Conservation (phyloP, 2,888 invertebrate species). For the Dione juno region DNA sequence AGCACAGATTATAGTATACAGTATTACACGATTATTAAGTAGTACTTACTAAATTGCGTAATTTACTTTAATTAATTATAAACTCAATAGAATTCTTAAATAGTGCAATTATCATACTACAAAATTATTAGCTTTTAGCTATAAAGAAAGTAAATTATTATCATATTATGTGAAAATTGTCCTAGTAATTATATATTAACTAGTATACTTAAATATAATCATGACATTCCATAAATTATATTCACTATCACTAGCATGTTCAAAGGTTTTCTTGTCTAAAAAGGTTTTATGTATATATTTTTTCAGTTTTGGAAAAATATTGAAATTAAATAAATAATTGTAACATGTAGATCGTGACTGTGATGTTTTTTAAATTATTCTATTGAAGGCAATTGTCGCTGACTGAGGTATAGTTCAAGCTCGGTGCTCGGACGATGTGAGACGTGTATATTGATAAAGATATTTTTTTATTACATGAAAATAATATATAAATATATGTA, state of each 20-base stretch:
- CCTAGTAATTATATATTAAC: not conserved
- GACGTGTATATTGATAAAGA: constrained; percentile 17
- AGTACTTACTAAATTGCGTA: not conserved
- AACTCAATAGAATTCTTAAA: not conserved
- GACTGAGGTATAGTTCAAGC: constrained; percentile 42
- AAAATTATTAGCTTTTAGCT: not conserved
- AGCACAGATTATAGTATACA: not conserved
- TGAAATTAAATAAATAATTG: constrained; percentile 1
- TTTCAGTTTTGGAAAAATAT: not conserved
- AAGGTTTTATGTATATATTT: not conserved
- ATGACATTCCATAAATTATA: not conserved
- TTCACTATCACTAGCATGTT: not conserved
- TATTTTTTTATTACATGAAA: constrained; percentile 14
- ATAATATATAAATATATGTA: not conserved
- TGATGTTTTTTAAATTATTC: constrained; percentile 64
- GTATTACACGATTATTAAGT: not conserved
- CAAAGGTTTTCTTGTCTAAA: not conserved
- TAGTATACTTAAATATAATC: not conserved
- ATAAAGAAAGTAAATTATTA: not conserved
- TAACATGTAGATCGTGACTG: constrained; percentile 27
- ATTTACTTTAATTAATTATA: not conserved
- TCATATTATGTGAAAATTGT: not conserved
- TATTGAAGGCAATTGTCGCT: constrained; percentile 75
- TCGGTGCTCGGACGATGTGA: constrained; percentile 19
- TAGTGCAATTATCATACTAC: not conserved